Base-by-base conservation (phyloP, 2,888 invertebrate genomes). In the Theretra japonica region DNA sequence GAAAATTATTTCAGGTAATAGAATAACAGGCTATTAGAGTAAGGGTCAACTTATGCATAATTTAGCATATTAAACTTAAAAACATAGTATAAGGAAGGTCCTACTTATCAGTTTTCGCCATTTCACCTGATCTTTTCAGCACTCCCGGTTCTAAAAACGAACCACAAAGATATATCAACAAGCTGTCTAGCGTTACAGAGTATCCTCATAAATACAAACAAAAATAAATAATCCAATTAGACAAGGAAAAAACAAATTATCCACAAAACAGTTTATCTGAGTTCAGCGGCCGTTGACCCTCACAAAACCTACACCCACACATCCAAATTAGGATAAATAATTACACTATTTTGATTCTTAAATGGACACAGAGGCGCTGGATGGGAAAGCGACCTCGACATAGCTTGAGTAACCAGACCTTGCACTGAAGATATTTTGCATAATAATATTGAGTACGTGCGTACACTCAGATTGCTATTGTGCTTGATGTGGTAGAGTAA, bases 381-480 rank as follows among this genome's bases (percentile, higher is more conserved):
- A 80, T 81, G 80, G 80, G 87, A 88, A 87, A 88, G 86, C 83
- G 82, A 69, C 87, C 87, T 88, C 86, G 76, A 76, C 79, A 76
- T 71, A 74, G 77, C 79, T 80, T 78, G 75, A 72, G 77, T 48
- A 21, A 41, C 17, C 60, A 76, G 85, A 82, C 89, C 88, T 88
- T 88, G 85, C 79, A 77, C 75, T 73, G 70, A 68, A 70, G 70
- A 65, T 76, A 80, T 79, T n/a, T 81, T 78, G 79, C 77, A 79
- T 82, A n/a, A 70, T 41, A 68, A 69, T 30, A 30, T 53, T 11
- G 15, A 28, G 1, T 50, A 60, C 59, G 58, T 70, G 59, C 41
- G n/a, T 70, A 50, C 41, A 48, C 48, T 15, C 58, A 23, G 4
- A 21, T 65, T 65, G 23, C 15, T 65, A 48, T 48, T 65, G 41